Base-by-base conservation (phyloP, 1,140 invertebrate genomes). In the Akabosia matsudoensis region DNA sequence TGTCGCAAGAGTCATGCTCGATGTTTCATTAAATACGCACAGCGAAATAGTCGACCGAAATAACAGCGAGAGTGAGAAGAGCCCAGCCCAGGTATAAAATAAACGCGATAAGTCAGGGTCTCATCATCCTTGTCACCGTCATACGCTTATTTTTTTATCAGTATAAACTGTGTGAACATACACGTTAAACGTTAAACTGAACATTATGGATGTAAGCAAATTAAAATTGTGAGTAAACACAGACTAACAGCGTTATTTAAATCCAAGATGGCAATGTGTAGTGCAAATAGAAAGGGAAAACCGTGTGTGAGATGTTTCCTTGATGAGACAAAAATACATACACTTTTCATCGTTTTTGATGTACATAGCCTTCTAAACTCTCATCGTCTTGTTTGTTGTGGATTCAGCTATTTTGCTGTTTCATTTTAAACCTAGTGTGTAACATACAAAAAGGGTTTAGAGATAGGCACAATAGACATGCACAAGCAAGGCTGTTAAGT, bases 271-370 rank as follows among this genome's bases (percentile, higher is more conserved):
- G 22, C 10, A 56, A 56, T 56, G n/a, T 56, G 3, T 31, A 67
- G 31, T 67, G 61, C 22, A 67, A 67, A 67, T 67, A 67, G 61
- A 67, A 67, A 67, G 61, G 61, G 28, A 67, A 67, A 61, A 14
- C 4, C 4, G 61, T n/a, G n/a, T n/a, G n/a, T 30, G 61, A 67
- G 61, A 67, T n/a, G 61, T 67, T 67, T 67, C 61, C 61, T 67
- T 67, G 61, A 67, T 67, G 61, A 67, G 61, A 67, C 7, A n/a
- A 61, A 61, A 10, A 61, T 22, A n/a, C n/a, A n/a, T n/a, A 24
- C 54, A 61, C 4, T 24, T 24, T 61, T 61, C 54, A 61, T n/a
- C 7, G 13, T 16, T 16, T 14, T 10, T 61, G n/a, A 10, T 61
- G 18, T 45, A 45, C 7, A 45, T 45, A 45, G 37, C 37, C 37